phyloP scores from a whole-genome alignment of 2,888 invertebrate genomes.

The Drosophila setosimentum region DNA sequence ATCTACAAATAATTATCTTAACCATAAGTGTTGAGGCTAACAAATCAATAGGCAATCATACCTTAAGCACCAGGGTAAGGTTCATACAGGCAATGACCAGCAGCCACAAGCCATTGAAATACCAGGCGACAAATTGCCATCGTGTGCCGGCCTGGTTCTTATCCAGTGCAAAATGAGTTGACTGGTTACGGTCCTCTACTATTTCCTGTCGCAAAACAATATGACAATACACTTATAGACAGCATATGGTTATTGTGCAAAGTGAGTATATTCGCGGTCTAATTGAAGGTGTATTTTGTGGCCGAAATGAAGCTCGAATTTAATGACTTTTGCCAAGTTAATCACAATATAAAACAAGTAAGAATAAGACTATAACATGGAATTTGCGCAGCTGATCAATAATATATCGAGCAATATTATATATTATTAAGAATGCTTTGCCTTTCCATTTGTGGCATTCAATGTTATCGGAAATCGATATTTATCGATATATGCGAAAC shows the following conservation, averaged over 20 bases:
- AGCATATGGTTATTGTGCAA: background rate
- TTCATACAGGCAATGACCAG: conserved; percentile 29
- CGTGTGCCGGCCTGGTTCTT: background rate
- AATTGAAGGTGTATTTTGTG: background rate
- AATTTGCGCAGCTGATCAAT: background rate
- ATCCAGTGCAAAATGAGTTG: conserved; percentile 29
- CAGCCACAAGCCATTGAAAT: conserved; percentile 35
- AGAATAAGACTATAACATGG: background rate
- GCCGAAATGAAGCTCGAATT: background rate
- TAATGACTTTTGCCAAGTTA: background rate
- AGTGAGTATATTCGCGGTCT: background rate
- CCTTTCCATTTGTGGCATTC: background rate
- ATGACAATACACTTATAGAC: background rate
- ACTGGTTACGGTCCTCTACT: conserved; percentile 47
- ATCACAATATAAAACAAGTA: background rate
- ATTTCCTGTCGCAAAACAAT: conserved; percentile 38
- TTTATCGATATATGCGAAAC: background rate
- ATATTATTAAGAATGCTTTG: background rate
- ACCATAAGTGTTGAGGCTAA: background rate
- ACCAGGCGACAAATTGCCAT: conserved; percentile 54
- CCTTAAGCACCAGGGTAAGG: conserved; percentile 49
- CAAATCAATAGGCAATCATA: conserved; percentile 5
- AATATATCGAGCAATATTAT: background rate
- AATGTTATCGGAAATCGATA: background rate
- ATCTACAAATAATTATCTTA: conserved; percentile 30